Conservation (phyloP, 2,113 vertebrate genomes). For the Barbus barbus region DNA sequence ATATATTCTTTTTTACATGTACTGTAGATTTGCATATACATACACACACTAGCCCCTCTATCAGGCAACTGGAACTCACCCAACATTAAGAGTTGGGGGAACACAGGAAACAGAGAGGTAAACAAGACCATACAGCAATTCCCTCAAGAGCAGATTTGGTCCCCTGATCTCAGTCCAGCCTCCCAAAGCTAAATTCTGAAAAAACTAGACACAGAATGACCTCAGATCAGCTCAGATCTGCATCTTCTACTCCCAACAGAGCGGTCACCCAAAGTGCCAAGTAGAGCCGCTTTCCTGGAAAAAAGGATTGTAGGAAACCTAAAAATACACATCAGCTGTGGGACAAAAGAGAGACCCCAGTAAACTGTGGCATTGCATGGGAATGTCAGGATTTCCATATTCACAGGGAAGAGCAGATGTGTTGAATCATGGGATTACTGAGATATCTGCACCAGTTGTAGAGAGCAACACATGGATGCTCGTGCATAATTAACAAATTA, state of each 20-base stretch:
- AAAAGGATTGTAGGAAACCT: constrained; percentile 1
- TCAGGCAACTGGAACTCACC: background rate
- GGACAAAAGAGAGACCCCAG: background rate
- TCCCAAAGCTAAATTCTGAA: background rate
- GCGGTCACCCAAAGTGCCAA: background rate
- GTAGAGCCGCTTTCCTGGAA: background rate
- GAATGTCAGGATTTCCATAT: constrained; percentile 18
- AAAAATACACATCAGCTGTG: constrained; percentile 42
- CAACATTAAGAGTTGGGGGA: constrained; percentile 51
- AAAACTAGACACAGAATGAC: background rate
- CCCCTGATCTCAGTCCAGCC: background rate
- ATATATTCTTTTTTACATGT: too few relatives aligned
- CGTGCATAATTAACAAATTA: background rate
- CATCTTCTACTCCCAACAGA: background rate
- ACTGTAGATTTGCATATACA: too few relatives aligned
- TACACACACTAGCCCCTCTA: background rate
- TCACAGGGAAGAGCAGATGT: constrained; percentile 19
- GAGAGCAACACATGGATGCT: background rate
- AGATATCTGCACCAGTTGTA: background rate
- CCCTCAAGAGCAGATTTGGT: background rate
- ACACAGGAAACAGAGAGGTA: constrained; percentile 74
- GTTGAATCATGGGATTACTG: background rate
- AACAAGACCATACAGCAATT: constrained; percentile 66
- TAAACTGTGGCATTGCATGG: constrained; percentile 14
- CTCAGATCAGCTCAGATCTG: background rate